Evolutionary conservation across 53 echinoderm and acorn worm genomes (phyloP).

Genomic region (Glandiceps talaboti): DNA sequence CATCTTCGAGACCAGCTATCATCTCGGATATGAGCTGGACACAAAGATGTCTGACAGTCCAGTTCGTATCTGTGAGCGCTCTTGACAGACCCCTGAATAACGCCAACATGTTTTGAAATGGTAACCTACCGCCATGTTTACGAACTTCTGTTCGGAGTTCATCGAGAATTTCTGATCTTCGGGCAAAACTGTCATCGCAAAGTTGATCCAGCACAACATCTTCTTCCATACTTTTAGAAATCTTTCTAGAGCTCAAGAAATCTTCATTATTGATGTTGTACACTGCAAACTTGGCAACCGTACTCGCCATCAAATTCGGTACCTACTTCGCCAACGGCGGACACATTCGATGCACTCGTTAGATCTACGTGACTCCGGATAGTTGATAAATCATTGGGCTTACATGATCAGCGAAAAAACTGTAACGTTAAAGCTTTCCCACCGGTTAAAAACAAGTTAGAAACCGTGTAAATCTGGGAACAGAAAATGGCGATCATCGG

Average conservation of each 20-base stretch:
- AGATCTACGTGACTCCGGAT: background rate
- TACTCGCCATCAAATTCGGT: constrained; percentile 75
- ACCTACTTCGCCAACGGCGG: background rate
- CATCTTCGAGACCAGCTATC: constrained; percentile 64
- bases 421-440: background rate
- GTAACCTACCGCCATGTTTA: constrained; percentile 74
- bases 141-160: constrained; percentile 57
- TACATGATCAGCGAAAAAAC: background rate
- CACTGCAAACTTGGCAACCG: constrained; percentile 96
- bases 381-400: background rate
- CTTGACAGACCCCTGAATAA: constrained; percentile 66
- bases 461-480: background rate
- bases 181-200: constrained; percentile 60
- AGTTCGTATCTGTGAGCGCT: constrained; percentile 54
- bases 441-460: background rate
- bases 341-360: background rate
- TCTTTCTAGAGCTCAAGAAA: constrained; percentile 3
- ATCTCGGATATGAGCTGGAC: constrained; percentile 79
- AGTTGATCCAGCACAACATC: constrained; percentile 81
- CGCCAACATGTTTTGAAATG: constrained; percentile 54
- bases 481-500: background rate
- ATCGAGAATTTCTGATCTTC: constrained; percentile 66
- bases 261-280: constrained; percentile 73
- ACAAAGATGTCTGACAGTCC: constrained; percentile 62
- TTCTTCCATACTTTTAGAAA: constrained; percentile 74